Evolutionary conservation across 2,888 invertebrate species (phyloP).

Genomic region (Polia nebulosa): DNA sequence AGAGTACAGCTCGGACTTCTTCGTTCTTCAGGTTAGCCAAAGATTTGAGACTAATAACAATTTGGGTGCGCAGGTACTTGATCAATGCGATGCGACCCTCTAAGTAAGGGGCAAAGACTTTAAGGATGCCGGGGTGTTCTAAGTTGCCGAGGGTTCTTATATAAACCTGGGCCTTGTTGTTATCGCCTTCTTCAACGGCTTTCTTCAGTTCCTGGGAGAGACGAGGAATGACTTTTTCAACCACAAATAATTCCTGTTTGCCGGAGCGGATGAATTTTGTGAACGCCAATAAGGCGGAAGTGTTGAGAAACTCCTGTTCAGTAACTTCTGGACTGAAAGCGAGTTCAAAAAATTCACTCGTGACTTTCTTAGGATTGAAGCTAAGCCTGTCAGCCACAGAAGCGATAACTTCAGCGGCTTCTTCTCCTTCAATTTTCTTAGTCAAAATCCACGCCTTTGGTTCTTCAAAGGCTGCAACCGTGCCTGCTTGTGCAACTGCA

Average conservation of each 20-base stretch:
- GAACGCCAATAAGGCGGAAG: constrained; percentile 90
- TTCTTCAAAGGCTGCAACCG: constrained; percentile 92
- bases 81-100: constrained; percentile 91
- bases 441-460: constrained; percentile 91
- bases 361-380: constrained; percentile 91
- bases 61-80: constrained; percentile 92
- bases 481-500: constrained; percentile 92
- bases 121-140: constrained; percentile 91
- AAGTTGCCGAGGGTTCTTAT: constrained; percentile 92
- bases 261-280: constrained; percentile 91
- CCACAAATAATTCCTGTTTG: constrained; percentile 89
- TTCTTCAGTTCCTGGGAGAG: constrained; percentile 88
- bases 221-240: constrained; percentile 91
- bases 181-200: constrained; percentile 90
- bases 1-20: constrained; percentile 90
- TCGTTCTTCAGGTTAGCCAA: constrained; percentile 88
- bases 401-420: constrained; percentile 91
- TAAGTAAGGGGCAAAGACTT: constrained; percentile 92
- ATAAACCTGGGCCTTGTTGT: constrained; percentile 91
- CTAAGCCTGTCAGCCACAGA: constrained; percentile 88
- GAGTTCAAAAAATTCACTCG: constrained; percentile 91
- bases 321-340: constrained; percentile 88
- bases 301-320: constrained; percentile 89
- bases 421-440: constrained; percentile 87
- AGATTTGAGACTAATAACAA: constrained; percentile 90